These are phyloP conservation scores for Scaptomyza caliginosa DNA, from an alignment of 2,888 invertebrate species.

Conservation along the genomic window DNA sequence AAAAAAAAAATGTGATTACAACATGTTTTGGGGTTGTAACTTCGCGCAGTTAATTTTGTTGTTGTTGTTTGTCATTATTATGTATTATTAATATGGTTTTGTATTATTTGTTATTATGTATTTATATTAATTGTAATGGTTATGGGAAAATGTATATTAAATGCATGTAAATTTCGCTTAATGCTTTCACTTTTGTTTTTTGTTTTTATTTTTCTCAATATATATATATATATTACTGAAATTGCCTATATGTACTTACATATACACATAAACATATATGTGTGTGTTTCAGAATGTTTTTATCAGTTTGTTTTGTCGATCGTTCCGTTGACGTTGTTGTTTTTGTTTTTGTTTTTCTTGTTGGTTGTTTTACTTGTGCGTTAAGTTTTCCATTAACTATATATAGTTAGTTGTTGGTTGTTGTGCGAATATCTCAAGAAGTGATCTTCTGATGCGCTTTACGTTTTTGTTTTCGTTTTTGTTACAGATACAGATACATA, in stretches of 20 bases:
- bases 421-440: conserved; percentile 44
- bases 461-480: not conserved
- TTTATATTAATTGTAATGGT: conserved; percentile 50
- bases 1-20: conserved; percentile 72
- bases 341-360: conserved; percentile 31
- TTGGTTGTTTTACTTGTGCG: conserved; percentile 46
- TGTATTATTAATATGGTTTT: conserved; percentile 29
- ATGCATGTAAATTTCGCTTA: conserved; percentile 72
- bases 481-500: conserved; percentile 63
- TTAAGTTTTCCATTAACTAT: conserved; percentile 42
- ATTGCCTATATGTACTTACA: conserved; percentile 36
- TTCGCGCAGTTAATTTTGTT: conserved; percentile 21
- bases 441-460: conserved; percentile 24
- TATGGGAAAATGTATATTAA: conserved; percentile 77
- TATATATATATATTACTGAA: conserved; percentile 30
- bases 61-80: conserved; percentile 30
- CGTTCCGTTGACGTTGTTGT: conserved; percentile 21
- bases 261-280: conserved; percentile 22
- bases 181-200: conserved; percentile 37
- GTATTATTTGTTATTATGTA: conserved; percentile 38
- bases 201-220: conserved; percentile 31
- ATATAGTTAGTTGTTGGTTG: conserved; percentile 21
- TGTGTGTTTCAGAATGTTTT: conserved; percentile 18
- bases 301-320: conserved; percentile 22
- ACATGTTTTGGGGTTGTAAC: conserved; percentile 40